Conservation (phyloP, 2,113 vertebrate genomes). For the Corythoichthys haematopterus region DNA sequence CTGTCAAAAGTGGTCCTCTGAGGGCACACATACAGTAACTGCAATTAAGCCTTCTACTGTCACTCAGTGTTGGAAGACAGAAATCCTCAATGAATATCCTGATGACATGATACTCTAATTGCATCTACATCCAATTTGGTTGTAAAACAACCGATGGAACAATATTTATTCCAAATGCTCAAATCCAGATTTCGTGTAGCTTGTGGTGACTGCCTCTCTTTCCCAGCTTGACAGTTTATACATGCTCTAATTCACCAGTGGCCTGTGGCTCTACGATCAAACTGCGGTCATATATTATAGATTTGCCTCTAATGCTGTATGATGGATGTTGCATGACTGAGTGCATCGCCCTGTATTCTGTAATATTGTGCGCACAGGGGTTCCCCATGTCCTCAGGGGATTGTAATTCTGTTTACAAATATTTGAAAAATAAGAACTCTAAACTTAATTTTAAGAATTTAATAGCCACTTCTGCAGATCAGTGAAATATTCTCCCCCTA, state of each 20-base stretch:
- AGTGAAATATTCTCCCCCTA: neutral
- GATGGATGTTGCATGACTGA: slow-evolving; percentile 5
- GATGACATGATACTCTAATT: neutral
- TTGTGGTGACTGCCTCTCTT: slow-evolving; percentile 18
- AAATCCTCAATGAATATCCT: neutral
- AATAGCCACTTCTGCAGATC: slow-evolving; percentile 4
- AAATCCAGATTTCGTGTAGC: neutral
- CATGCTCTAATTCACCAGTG: slow-evolving; percentile 52
- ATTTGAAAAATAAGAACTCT: neutral
- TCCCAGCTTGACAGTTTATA: slow-evolving; percentile 34
- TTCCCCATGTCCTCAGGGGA: slow-evolving; percentile 2
- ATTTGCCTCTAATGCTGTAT: slow-evolving; percentile 11
- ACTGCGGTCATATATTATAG: slow-evolving; percentile 30
- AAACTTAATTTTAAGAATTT: slow-evolving; percentile 10
- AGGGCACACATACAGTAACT: neutral
- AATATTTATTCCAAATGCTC: neutral
- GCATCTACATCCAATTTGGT: neutral
- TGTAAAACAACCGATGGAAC: neutral
- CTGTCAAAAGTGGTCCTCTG: neutral
- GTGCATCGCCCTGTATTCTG: neutral
- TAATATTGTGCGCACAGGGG: neutral
- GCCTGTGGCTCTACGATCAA: slow-evolving; percentile 32
- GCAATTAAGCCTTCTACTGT: neutral
- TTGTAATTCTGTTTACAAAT: slow-evolving; percentile 8
- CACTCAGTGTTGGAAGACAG: neutral